These are phyloP conservation scores for Aphelinus certus DNA, from an alignment of 1,140 invertebrate genomes.

Conservation along the genomic window DNA sequence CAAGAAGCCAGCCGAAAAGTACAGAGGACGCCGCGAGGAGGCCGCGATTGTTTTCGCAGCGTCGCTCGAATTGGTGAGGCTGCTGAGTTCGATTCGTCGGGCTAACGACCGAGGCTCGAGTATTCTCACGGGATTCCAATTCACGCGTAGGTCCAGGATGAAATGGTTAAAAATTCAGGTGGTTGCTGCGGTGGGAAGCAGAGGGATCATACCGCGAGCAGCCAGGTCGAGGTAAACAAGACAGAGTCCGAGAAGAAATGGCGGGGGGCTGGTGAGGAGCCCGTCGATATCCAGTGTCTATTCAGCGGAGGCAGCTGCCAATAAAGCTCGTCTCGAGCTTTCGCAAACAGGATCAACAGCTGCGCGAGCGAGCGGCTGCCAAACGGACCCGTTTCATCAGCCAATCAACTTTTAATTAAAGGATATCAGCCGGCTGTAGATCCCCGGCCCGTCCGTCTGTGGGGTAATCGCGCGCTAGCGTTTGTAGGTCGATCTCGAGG, in stretches of 20 bases:
- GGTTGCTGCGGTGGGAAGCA: background rate
- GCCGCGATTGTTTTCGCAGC: conserved; percentile 11
- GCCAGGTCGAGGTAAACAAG: background rate
- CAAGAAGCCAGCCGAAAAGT: background rate
- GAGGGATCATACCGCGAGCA: background rate
- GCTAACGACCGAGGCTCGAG: background rate
- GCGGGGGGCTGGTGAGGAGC: background rate
- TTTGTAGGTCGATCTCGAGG: background rate
- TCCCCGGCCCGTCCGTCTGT: background rate
- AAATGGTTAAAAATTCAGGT: background rate
- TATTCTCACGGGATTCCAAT: background rate
- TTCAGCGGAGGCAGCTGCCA: background rate
- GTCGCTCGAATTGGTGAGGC: conserved; percentile 10
- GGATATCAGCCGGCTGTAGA: conserved; percentile 5
- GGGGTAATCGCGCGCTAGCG: background rate
- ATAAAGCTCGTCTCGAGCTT: background rate
- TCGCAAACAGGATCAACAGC: background rate
- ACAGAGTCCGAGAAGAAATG: background rate
- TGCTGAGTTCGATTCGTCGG: conserved; percentile 29
- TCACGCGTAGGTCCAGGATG: background rate
- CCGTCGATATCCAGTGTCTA: background rate
- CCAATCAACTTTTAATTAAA: conserved; percentile 33
- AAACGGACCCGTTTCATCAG: conserved; percentile 1
- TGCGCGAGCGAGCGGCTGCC: background rate
- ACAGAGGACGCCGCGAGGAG: background rate